These are phyloP conservation scores for Taxidea taxus DNA, from an alignment of 2,113 vertebrate genomes.

Conservation along the genomic window DNA sequence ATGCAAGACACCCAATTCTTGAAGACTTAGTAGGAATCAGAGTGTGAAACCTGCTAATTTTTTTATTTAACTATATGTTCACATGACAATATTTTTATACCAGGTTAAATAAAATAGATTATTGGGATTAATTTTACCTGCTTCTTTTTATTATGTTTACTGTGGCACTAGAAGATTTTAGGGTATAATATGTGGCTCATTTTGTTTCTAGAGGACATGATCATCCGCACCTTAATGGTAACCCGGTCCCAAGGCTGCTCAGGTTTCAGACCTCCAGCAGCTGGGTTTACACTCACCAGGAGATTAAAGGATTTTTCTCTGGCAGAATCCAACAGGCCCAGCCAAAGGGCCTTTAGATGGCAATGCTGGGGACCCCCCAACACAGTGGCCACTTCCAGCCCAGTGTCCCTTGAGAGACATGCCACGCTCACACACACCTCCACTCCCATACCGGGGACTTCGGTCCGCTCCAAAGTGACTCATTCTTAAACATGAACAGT, in stretches of 20 bases:
- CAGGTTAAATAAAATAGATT: neutral
- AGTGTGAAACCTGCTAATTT: neutral
- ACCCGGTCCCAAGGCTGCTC: accelerated
- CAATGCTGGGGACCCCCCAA: neutral
- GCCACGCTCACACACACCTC: accelerated
- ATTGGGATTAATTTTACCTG: neutral
- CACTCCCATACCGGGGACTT: neutral
- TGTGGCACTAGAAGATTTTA: neutral
- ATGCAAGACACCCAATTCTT: neutral
- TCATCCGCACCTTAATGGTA: accelerated
- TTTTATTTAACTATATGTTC: neutral
- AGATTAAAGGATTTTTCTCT: neutral
- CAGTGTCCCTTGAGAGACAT: neutral
- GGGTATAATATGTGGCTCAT: neutral
- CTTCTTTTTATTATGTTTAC: neutral
- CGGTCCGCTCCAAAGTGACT: neutral
- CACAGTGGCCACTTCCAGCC: neutral
- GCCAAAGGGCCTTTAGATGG: neutral
- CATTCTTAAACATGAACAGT: constrained; percentile 12
- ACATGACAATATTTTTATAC: neutral
- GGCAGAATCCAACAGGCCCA: neutral
- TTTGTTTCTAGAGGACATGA: neutral
- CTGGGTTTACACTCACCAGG: neutral
- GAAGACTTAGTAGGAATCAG: neutral
- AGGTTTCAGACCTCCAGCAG: neutral